Evolutionary conservation across 92 coral and sea anemone species (phyloP).

Genomic region (Hydrozoanthus gracilis): DNA sequence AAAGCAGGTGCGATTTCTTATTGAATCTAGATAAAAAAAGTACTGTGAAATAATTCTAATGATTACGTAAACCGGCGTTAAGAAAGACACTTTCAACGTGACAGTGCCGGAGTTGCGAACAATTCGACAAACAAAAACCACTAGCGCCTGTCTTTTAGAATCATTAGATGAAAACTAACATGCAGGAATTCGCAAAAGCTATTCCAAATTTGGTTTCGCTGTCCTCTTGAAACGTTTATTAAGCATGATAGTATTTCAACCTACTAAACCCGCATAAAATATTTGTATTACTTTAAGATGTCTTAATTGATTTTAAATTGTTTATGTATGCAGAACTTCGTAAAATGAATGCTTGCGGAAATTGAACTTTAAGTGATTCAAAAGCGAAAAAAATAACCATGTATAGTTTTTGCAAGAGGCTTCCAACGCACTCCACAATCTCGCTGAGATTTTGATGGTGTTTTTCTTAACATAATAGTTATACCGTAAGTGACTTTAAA

Average conservation of each 20-base stretch:
- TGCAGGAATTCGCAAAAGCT: background rate
- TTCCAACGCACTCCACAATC: background rate
- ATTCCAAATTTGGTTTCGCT: background rate
- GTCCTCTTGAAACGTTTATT: background rate
- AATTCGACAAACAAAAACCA: background rate
- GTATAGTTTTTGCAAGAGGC: constrained; percentile 1
- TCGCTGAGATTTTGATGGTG: background rate
- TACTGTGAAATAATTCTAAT: background rate
- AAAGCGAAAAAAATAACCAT: constrained; percentile 1
- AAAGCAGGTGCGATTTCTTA: constrained; percentile 70
- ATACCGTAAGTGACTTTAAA: constrained; percentile 5
- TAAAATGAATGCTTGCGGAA: constrained; percentile 41
- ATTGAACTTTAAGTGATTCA: constrained; percentile 9
- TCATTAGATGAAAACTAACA: background rate
- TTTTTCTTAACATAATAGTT: background rate
- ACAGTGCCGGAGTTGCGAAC: background rate
- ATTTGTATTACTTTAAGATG: constrained; percentile 38
- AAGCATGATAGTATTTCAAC: background rate
- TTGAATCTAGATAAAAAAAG: constrained; percentile 59
- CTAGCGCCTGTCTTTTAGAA: background rate
- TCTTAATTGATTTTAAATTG: constrained; percentile 40
- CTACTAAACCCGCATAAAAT: constrained; percentile 3
- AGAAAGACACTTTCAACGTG: constrained; percentile 8
- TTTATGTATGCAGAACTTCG: constrained; percentile 10
- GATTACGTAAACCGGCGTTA: background rate